Percentiles rank a stretch among this genome's conserved stretches.
phyloP scores from a whole-genome alignment of 2,113 vertebrate species.

The Dicerorhinus sumatrensis region DNA sequence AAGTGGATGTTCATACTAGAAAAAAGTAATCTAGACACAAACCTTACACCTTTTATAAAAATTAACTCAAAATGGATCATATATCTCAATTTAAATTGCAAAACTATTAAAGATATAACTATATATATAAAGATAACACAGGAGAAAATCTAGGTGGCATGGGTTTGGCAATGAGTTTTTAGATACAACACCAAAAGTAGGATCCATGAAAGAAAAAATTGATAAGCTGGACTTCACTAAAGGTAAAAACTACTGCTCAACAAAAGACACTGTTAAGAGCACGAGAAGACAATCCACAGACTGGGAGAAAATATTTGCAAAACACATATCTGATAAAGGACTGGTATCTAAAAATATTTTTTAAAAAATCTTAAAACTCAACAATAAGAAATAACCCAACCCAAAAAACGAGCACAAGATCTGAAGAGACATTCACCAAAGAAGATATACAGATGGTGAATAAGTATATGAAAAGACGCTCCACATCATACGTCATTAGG shows the following conservation, averaged over 20 bases:
- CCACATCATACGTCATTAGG: background rate
- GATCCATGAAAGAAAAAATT: background rate
- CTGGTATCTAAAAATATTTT: no score
- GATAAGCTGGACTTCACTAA: background rate
- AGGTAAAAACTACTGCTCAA: background rate
- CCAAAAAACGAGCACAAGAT: background rate
- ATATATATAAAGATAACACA: background rate
- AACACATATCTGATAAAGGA: background rate
- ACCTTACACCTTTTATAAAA: background rate
- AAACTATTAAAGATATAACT: background rate
- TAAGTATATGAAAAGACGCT: no score
- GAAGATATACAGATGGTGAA: no score
- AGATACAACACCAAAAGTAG: background rate
- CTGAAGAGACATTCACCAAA: background rate
- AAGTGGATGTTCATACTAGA: background rate
- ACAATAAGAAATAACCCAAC: background rate
- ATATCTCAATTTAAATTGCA: background rate
- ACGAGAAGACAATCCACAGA: background rate
- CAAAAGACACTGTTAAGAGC: background rate
- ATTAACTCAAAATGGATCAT: background rate
- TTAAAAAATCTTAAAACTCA: background rate
- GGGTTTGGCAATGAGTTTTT: background rate
- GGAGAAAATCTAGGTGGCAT: background rate
- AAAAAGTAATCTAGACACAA: background rate
- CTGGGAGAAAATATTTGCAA: background rate